Conservation (phyloP, 2,113 vertebrate genomes). For the Neolamprologus sp. region DNA sequence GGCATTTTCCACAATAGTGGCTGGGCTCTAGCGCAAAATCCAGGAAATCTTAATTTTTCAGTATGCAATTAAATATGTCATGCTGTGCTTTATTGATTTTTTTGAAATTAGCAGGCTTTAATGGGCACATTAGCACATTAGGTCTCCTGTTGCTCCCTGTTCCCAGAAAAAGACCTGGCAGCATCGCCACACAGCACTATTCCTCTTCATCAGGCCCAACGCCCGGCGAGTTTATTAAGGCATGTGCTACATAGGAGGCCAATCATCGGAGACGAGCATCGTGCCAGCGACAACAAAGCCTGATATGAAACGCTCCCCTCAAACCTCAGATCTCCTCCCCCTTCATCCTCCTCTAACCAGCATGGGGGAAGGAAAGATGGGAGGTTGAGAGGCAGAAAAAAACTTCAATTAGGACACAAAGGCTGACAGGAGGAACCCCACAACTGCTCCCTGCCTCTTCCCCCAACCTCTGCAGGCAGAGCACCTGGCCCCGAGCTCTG, state of each 20-base stretch:
- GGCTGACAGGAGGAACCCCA: slow-evolving; percentile 53
- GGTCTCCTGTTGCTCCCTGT: slow-evolving; percentile 3
- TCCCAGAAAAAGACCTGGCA: background rate
- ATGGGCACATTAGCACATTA: background rate
- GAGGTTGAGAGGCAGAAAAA: slow-evolving; percentile 48
- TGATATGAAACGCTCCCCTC: slow-evolving; percentile 13
- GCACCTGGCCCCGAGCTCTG: slow-evolving; percentile 16
- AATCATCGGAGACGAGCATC: slow-evolving; percentile 6
- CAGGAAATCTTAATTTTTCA: background rate
- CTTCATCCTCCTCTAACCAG: background rate
- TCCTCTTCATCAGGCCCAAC: background rate
- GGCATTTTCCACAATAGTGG: background rate
- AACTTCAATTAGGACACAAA: slow-evolving; percentile 77
- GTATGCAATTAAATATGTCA: background rate
- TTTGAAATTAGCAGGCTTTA: background rate
- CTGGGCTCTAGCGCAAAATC: background rate
- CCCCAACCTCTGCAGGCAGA: background rate
- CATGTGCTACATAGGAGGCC: background rate
- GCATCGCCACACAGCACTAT: background rate
- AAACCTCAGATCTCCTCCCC: slow-evolving; percentile 13
- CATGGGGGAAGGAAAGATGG: slow-evolving; percentile 28
- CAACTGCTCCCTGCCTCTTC: background rate
- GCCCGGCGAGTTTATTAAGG: background rate
- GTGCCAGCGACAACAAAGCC: slow-evolving; percentile 47
- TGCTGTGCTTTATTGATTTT: background rate